These are phyloP conservation scores for Sialis lutaria DNA, from an alignment of 2,888 invertebrate genomes.

Conservation along the genomic window DNA sequence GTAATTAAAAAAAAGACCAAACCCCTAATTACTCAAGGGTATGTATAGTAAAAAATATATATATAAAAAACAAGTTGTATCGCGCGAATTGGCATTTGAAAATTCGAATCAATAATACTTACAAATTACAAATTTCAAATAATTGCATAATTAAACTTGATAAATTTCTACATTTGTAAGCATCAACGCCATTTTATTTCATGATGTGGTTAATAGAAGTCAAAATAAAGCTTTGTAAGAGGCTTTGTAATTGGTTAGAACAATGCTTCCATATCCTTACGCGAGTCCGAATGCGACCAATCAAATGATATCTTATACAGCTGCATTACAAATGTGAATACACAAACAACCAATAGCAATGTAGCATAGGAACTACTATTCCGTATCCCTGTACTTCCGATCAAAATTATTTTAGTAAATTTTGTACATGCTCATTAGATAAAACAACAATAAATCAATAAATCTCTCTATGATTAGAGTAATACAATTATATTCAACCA, in stretches of 20 bases:
- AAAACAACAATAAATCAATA: no score
- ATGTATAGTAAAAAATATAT: background rate
- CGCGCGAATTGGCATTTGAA: background rate
- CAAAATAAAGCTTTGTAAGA: conserved; percentile 14
- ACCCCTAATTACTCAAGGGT: background rate
- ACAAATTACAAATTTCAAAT: background rate
- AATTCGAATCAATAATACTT: background rate
- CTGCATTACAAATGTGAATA: conserved; percentile 28
- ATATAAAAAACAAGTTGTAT: no score
- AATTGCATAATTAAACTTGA: background rate
- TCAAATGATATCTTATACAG: conserved; percentile 27
- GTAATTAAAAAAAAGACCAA: no score
- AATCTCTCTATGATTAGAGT: no score
- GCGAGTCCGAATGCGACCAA: conserved; percentile 28
- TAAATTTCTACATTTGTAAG: background rate
- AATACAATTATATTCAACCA: no score
- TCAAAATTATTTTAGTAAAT: background rate
- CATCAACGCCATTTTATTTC: conserved; percentile 6
- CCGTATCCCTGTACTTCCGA: conserved; percentile 4
- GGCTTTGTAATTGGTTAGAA: conserved; percentile 30
- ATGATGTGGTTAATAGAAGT: conserved; percentile 6
- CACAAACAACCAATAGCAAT: conserved; percentile 24
- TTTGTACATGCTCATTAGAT: no score
- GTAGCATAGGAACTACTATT: conserved; percentile 11
- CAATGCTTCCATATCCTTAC: conserved; percentile 28